A percentile compares a stretch with the other conserved stretches of the same genome.
Evolutionary conservation across 2,888 invertebrate species (phyloP).

Genomic region (Hedychridium roseum): DNA sequence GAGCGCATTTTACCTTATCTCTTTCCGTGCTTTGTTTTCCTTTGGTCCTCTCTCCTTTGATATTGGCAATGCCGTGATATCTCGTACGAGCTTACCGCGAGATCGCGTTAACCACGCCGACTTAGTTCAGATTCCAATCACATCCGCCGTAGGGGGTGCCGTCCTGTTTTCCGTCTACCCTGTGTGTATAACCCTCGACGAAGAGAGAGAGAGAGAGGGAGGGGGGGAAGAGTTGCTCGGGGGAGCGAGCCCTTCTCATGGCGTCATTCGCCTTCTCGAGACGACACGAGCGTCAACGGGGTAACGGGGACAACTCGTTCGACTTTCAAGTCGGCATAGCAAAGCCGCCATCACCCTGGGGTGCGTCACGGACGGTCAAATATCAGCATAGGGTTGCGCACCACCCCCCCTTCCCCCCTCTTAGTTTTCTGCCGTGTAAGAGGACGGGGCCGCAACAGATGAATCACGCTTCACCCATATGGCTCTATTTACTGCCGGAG

Average conservation of each 20-base stretch:
- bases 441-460: conserved; percentile 9
- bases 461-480: conserved; percentile 21
- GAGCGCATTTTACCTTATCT: too few relatives aligned
- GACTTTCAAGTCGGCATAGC: conserved; percentile 3
- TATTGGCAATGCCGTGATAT: too few relatives aligned
- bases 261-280: not conserved
- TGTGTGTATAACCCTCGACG: too few relatives aligned
- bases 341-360: too few relatives aligned
- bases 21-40: too few relatives aligned
- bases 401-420: too few relatives aligned
- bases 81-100: conserved; percentile 8
- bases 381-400: conserved; percentile 15
- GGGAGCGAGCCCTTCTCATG: too few relatives aligned
- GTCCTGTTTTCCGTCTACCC: too few relatives aligned
- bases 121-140: conserved; percentile 40
- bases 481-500: conserved; percentile 25
- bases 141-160: conserved; percentile 9
- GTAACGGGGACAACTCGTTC: conserved; percentile 20
- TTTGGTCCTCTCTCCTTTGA: too few relatives aligned
- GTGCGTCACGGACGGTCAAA: conserved; percentile 12
- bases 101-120: conserved; percentile 38
- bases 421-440: too few relatives aligned
- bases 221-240: not conserved
- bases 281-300: conserved; percentile 7
- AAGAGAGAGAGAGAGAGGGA: not conserved